Evolutionary conservation across 2,113 vertebrate genomes (phyloP), one percentile per base, ranked within the genome.

Genomic region (Phyllopteryx taeniolatus): DNA sequence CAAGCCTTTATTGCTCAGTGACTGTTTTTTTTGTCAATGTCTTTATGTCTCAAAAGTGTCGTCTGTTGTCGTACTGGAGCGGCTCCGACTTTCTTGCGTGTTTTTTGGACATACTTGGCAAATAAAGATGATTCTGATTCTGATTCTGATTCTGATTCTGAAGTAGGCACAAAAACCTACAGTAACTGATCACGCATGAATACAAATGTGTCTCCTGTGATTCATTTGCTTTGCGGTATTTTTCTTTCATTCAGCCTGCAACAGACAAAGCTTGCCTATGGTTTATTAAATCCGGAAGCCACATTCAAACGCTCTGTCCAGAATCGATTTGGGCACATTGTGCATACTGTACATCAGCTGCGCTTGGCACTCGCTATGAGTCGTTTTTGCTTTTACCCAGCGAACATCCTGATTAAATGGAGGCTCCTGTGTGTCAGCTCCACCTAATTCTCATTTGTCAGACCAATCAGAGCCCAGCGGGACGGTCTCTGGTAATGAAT

Each of bases 401-500:
- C 56, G 5, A 54, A 42, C 19, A 43, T 61, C 66, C 39, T 0
- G 8, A 13, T 65, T 46, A 53, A 64, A 42, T 70, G 47, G 42
- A 66, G 22, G 56, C 43, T 13, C 53, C 20, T 66, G 2, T 66
- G 64, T 17, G 39, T 47, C 43, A 65, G 71, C 68, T 84, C 79
- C 71, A 70, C 73, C 73, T 79, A 77, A 83, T 47, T 66, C 59
- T 73, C 54, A 71, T 67, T 66, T 74, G 51, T 27, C 72, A 76
- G n/a, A 47, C 57, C 56, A 1, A 17, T 72, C 68, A 31, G 74
- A 81, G 59, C 27, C 75, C 81, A 68, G 71, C 72, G 75, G 79
- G 72, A 78, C 14, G 57, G 80, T 78, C 60, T 74, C 76, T 83
- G 79, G 75, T 88, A 81, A 87, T 87, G 75, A 81, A 80, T 86